phyloP scores from a whole-genome alignment of 2,797 vertebrate species.

The Austrolebias charrua region DNA sequence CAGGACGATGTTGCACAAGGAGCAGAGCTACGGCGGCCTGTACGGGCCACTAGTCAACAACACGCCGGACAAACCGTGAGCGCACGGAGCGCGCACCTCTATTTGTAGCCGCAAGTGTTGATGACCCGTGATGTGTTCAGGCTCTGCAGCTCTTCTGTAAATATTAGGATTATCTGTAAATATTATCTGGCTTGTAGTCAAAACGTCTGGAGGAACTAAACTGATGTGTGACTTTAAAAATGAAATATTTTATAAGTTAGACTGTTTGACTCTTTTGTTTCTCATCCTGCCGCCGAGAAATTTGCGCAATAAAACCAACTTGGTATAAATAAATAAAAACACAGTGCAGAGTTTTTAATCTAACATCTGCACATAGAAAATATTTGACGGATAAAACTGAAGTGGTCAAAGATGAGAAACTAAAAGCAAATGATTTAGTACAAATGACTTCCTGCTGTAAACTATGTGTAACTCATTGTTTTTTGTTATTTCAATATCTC shows the following conservation, averaged over 20 bases:
- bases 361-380: too few species aligned
- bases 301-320: constrained; percentile 26
- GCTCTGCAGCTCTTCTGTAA: constrained; percentile 58
- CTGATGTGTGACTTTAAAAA: constrained; percentile 49
- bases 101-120: constrained; percentile 75
- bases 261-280: constrained; percentile 29
- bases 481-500: constrained; percentile 68
- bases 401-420: constrained; percentile 8
- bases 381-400: too few species aligned
- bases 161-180: constrained; percentile 65
- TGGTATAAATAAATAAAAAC: too few species aligned
- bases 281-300: constrained; percentile 14
- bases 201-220: constrained; percentile 36
- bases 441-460: constrained; percentile 66
- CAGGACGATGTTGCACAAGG: constrained; percentile 94
- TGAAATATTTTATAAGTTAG: constrained; percentile 58
- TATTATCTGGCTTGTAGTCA: constrained; percentile 60
- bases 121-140: constrained; percentile 63
- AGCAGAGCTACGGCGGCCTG: constrained; percentile 89
- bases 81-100: constrained; percentile 44
- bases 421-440: constrained; percentile 82
- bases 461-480: constrained; percentile 67
- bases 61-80: constrained; percentile 93
- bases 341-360: too few species aligned
- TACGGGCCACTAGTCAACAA: constrained; percentile 96